phyloP scores from a whole-genome alignment of 1,140 invertebrate genomes.

The Drosophila nannoptera region DNA sequence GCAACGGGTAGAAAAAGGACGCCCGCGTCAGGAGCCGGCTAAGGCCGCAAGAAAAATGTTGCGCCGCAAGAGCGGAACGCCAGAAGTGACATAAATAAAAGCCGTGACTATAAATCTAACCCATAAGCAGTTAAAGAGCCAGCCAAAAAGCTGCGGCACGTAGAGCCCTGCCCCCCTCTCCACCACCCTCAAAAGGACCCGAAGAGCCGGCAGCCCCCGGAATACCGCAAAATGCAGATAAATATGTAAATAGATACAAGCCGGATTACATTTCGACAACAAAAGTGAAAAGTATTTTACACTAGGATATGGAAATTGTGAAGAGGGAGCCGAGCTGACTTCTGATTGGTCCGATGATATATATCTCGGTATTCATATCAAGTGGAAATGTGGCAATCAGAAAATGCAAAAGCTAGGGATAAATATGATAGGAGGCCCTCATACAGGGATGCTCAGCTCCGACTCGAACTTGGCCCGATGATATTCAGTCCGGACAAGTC shows the following conservation, averaged over 20 bases:
- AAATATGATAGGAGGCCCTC: too few relatives aligned
- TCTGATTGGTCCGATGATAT: slow-evolving; percentile 10
- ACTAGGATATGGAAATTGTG: slow-evolving; percentile 14
- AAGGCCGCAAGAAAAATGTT: slow-evolving; percentile 66
- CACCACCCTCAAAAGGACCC: neutral
- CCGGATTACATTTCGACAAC: slow-evolving; percentile 66
- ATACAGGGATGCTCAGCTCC: too few relatives aligned
- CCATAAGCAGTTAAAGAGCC: slow-evolving; percentile 71
- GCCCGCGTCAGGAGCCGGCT: slow-evolving; percentile 17
- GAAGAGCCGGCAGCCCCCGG: neutral
- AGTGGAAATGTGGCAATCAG: neutral
- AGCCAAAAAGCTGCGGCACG: slow-evolving; percentile 44
- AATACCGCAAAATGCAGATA: slow-evolving; percentile 61
- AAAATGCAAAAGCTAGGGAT: neutral
- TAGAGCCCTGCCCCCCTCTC: slow-evolving; percentile 25
- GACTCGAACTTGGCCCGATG: neutral
- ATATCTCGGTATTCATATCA: slow-evolving; percentile 14
- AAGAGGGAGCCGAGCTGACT: neutral
- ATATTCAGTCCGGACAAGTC: neutral
- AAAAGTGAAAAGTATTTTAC: slow-evolving; percentile 60
- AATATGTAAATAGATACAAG: slow-evolving; percentile 76
- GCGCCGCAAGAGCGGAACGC: slow-evolving; percentile 20
- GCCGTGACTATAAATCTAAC: slow-evolving; percentile 75
- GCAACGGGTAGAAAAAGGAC: slow-evolving; percentile 44
- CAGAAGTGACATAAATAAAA: slow-evolving; percentile 74